Conservation (phyloP, 2,113 vertebrate genomes). For the Cercocebus atys region DNA sequence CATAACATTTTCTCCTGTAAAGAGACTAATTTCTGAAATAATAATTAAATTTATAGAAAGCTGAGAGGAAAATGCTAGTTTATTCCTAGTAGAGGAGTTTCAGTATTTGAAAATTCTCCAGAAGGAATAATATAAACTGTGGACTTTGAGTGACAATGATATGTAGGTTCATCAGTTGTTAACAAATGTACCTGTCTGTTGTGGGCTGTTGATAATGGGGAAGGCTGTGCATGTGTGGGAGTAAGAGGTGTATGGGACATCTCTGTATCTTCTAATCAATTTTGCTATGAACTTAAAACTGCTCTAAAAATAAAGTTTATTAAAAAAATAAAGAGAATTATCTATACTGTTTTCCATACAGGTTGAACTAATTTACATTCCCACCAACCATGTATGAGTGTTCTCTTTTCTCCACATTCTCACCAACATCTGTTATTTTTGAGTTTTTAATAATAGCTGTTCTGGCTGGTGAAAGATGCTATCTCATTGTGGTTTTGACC, state of each 20-base stretch:
- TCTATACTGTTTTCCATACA: too few species aligned
- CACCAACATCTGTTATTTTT: too few species aligned
- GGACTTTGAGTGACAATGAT: not conserved
- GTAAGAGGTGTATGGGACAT: too few species aligned
- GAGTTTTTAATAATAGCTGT: too few species aligned
- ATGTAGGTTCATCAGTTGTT: not conserved
- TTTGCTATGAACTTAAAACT: not conserved
- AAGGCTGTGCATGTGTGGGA: not conserved
- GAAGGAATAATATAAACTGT: not conserved
- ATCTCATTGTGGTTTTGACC: too few species aligned
- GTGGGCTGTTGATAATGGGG: not conserved
- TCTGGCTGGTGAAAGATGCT: too few species aligned
- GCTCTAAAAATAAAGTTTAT: not conserved
- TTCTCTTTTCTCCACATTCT: too few species aligned
- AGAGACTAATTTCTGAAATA: slow-evolving; percentile 32
- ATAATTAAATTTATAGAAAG: slow-evolving; percentile 13
- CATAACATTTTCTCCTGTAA: slow-evolving; percentile 13
- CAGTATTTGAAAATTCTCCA: slow-evolving; percentile 12
- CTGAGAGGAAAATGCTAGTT: not conserved
- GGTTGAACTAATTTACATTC: too few species aligned
- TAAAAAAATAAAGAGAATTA: not conserved
- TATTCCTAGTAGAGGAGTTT: slow-evolving; percentile 14
- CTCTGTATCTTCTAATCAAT: not conserved
- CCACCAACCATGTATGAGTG: too few species aligned
- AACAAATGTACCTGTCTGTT: not conserved